Percentiles rank a stretch among this genome's conserved stretches.
These are phyloP conservation scores for Phortica magna DNA, from an alignment of 2,888 invertebrate genomes.

Conservation along the genomic window DNA sequence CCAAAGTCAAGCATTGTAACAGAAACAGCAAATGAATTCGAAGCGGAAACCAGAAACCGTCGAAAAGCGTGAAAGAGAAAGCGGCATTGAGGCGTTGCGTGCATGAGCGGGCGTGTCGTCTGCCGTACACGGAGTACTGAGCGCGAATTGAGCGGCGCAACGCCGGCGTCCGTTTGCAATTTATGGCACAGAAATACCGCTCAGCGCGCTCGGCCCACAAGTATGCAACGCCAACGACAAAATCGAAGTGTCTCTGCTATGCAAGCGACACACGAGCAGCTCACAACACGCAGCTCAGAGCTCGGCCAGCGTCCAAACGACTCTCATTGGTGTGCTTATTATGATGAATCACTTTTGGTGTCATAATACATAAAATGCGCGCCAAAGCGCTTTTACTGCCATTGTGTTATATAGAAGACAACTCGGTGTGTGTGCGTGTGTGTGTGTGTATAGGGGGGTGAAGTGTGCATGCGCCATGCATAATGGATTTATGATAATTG, in stretches of 20 bases:
- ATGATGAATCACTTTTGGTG: constrained; percentile 58
- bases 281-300: background rate
- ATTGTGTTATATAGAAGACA: no score
- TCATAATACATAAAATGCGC: constrained; percentile 8
- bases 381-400: background rate
- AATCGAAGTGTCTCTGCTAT: background rate
- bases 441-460: background rate
- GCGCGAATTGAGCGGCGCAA: constrained; percentile 39
- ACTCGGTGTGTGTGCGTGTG: background rate
- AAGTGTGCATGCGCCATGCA: background rate
- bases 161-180: constrained; percentile 62
- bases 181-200: constrained; percentile 58
- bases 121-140: no score
- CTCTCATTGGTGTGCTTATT: constrained; percentile 68
- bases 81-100: no score
- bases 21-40: constrained; percentile 49
- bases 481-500: constrained; percentile 19
- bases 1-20: constrained; percentile 1
- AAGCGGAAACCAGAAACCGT: constrained; percentile 40
- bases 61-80: no score
- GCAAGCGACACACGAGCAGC: background rate
- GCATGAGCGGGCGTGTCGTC: no score
- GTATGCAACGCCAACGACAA: background rate
- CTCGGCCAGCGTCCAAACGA: constrained; percentile 35
- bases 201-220: background rate